Base-by-base conservation (phyloP, 2,888 invertebrate species). In the Smittia sp. region DNA sequence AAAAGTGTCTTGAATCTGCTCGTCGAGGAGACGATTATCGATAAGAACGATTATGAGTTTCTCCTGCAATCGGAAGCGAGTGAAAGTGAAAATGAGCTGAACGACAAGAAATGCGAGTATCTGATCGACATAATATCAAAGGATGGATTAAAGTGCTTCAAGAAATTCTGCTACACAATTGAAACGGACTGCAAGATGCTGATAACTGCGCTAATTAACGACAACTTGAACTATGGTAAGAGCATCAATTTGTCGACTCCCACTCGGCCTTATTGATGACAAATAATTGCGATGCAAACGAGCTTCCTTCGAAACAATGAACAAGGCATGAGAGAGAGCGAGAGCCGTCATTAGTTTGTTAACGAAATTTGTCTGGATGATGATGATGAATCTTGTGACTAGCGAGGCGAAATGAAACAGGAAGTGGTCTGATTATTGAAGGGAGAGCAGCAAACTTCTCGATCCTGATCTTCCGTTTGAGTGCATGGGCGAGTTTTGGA, bases 31-130 rank as follows among this genome's bases (percentile, higher is more conserved):
- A 54, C 69, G 54, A 41, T 69, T 22, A 69, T 69, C 20, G 52
- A 69, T 25, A 69, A 69, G 27, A 52, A 69, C 20, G 69, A 69
- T 54, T 69, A 52, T 22, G 69, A 69, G 18, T 69, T 54, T 32
- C 20, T 69, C 1, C 52, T 69, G 1, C 20, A 15, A 20, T 52
- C 18, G n/a, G 54, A 69, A 13, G 69, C 20, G 15, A 54, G 22
- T 69, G 69, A 69, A 25, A 69, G 41, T 54, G 69, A 69, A 32
- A 69, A 69, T 32, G 54, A 52, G 15, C 32, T 69, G 32, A 52
- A 69, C 52, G 69, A 69, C 25, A 69, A 69, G 15, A 69, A 69
- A 15, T 69, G 69, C 32, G 52, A 69, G 54, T 69, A 69, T 52
- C 32, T 69, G 13, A 69, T 69, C 18, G 69, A 69, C 27, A 20